These are phyloP conservation scores for Myotis davidii DNA, from an alignment of 2,113 vertebrate species.

Conservation along the genomic window DNA sequence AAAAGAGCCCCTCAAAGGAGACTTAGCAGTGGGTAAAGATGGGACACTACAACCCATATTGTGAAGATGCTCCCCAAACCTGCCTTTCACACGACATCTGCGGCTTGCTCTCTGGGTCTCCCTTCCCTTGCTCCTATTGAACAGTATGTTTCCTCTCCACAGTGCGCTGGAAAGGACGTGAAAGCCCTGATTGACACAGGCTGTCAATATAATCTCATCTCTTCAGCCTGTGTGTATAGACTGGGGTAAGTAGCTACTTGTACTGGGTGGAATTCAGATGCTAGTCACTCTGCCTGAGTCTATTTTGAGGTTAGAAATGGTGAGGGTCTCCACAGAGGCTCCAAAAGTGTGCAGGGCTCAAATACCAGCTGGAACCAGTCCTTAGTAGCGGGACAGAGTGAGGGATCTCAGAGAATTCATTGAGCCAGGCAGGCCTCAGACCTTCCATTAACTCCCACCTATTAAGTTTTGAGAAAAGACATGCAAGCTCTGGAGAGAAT, in stretches of 20 bases:
- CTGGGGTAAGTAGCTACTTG: constrained; percentile 85
- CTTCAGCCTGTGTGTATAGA: constrained; percentile 88
- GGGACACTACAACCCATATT: background rate
- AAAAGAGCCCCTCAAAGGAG: constrained; percentile 18
- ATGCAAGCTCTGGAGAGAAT: background rate
- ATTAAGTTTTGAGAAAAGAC: constrained; percentile 41
- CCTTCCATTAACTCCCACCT: constrained; percentile 17
- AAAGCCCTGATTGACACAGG: constrained; percentile 91
- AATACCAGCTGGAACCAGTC: background rate
- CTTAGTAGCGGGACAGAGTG: background rate
- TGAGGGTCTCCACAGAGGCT: background rate
- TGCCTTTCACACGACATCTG: constrained; percentile 34
- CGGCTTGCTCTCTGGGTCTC: constrained; percentile 13
- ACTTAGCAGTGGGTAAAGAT: background rate
- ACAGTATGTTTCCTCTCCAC: constrained; percentile 72
- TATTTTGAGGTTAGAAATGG: constrained; percentile 27
- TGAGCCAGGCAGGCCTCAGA: background rate
- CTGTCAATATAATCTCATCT: constrained; percentile 90
- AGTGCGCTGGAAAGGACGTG: constrained; percentile 91
- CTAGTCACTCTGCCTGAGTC: background rate
- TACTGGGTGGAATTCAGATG: constrained; percentile 43
- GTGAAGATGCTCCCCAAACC: background rate
- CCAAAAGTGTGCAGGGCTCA: constrained; percentile 26
- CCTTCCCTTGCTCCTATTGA: constrained; percentile 7
- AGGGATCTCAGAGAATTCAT: constrained; percentile 14